These are phyloP conservation scores for Aromia moschata DNA, from an alignment of 2,888 invertebrate genomes.

Conservation along the genomic window DNA sequence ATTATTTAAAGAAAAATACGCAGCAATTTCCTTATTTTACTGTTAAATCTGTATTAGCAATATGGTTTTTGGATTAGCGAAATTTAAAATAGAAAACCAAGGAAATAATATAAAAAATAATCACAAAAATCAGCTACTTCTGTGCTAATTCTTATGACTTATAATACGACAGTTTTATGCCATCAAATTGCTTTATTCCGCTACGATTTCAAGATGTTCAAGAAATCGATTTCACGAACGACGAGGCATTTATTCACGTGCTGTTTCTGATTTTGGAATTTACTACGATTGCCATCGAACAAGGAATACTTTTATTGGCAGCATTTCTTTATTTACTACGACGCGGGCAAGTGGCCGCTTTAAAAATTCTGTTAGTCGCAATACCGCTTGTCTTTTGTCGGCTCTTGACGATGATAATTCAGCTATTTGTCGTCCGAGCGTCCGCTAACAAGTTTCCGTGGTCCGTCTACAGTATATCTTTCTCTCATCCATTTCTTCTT, in stretches of 20 bases:
- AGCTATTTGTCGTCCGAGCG: conserved; percentile 51
- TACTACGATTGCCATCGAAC: conserved; percentile 8
- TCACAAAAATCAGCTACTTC: too few species aligned
- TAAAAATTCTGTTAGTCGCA: conserved; percentile 40
- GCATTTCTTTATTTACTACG: conserved; percentile 39
- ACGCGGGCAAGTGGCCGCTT: conserved; percentile 38
- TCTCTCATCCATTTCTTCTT: conserved; percentile 20
- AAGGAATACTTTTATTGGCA: conserved; percentile 38
- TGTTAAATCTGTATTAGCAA: too few species aligned
- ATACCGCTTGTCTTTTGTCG: conserved; percentile 51
- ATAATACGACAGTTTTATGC: too few species aligned
- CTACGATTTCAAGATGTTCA: too few species aligned
- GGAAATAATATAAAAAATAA: too few species aligned
- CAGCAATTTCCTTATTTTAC: too few species aligned
- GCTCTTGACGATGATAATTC: conserved; percentile 49
- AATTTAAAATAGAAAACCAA: too few species aligned
- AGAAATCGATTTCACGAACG: not conserved
- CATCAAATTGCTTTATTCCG: conserved; percentile 2
- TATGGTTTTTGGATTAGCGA: too few species aligned
- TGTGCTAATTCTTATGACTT: too few species aligned
- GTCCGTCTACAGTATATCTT: conserved; percentile 49
- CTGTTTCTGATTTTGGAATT: not conserved
- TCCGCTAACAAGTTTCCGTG: conserved; percentile 46
- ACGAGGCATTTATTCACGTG: not conserved
- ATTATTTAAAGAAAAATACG: too few species aligned